Base-by-base conservation (phyloP, 2,888 invertebrate genomes). In the Schizotus pectinicornis region DNA sequence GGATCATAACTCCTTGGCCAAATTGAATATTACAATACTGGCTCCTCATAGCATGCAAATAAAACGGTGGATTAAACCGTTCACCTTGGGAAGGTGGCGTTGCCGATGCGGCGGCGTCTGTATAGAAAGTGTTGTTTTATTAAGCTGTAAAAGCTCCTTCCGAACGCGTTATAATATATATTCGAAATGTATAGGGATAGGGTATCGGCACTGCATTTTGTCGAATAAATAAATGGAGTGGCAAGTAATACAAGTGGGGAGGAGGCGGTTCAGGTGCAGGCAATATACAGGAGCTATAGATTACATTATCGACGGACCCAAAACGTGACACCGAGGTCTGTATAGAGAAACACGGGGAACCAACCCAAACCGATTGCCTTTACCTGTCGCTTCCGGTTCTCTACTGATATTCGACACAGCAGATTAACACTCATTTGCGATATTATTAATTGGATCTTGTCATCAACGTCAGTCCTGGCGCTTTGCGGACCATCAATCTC, bases 221-320 rank as follows among this genome's bases (percentile, higher is more conserved):
- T 66, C 66, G 63, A 64, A 67, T 67, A 61, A 63, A 64, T 64
- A 60, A 60, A 65, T 68, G 62, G 68, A 65, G 67, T 68, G 68
- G 69, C 70, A 68, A 71, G 52, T 57, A 57, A 57, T 57, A 57
- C 52, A 52, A 63, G 65, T 65, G 67, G 65, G 64, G 60, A 43
- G 61, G 63, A 49, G 65, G 63, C 57, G 59, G 43, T 52, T 41
- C 57, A 57, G 57, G 57, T 57, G 57, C 57, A 57, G 62, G 62
- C 68, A 62, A 68, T 68, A 68, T 68, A 66, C 65, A 59, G 64
- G 5, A 22, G 61, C 69, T 66, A 70, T 72, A 72, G 70, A 70
- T 71, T 72, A 70, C 68, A 73, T 73, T 74, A 73, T 74, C 71
- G 72, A 73, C 70, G 71, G 67, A 65, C 62, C 64, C 52, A 47